A percentile compares a stretch with the other conserved stretches of the same genome.
Evolutionary conservation across 2,888 invertebrate species (phyloP).

Genomic region (Ditula angustiorana): DNA sequence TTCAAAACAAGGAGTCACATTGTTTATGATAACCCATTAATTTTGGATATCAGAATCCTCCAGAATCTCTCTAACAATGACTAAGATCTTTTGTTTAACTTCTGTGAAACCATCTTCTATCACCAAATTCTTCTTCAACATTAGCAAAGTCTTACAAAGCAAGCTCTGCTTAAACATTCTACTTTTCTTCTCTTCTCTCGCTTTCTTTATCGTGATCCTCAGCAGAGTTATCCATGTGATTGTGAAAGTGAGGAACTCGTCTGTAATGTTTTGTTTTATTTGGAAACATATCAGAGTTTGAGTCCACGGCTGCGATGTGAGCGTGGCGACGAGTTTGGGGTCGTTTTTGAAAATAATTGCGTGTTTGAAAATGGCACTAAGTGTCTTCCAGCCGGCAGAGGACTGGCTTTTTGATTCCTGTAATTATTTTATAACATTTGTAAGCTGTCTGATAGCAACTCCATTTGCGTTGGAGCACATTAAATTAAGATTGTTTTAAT

Average conservation of each 20-base stretch:
- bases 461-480: not conserved
- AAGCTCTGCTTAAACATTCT: conserved; percentile 65
- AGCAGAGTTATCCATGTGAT: conserved; percentile 71
- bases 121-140: conserved; percentile 62
- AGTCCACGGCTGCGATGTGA: conserved; percentile 78
- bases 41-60: conserved; percentile 50
- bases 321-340: conserved; percentile 61
- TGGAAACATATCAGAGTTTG: conserved; percentile 73
- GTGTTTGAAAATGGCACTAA: conserved; percentile 73
- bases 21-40: not conserved
- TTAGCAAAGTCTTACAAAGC: conserved; percentile 63
- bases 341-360: conserved; percentile 70
- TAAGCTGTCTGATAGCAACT: not conserved
- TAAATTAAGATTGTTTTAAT: not conserved
- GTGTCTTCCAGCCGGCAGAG: conserved; percentile 72
- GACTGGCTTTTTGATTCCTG: conserved; percentile 71
- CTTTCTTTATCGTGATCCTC: conserved; percentile 65
- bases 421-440: not conserved
- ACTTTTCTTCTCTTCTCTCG: conserved; percentile 54
- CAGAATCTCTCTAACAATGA: conserved; percentile 62
- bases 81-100: conserved; percentile 55
- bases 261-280: conserved; percentile 65
- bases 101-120: conserved; percentile 58
- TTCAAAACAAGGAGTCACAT: too few relatives aligned
- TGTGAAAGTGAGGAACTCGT: conserved; percentile 69